These are phyloP conservation scores for Xiphophorus couchianus DNA, from an alignment of 2,113 vertebrate genomes.

Conservation along the genomic window DNA sequence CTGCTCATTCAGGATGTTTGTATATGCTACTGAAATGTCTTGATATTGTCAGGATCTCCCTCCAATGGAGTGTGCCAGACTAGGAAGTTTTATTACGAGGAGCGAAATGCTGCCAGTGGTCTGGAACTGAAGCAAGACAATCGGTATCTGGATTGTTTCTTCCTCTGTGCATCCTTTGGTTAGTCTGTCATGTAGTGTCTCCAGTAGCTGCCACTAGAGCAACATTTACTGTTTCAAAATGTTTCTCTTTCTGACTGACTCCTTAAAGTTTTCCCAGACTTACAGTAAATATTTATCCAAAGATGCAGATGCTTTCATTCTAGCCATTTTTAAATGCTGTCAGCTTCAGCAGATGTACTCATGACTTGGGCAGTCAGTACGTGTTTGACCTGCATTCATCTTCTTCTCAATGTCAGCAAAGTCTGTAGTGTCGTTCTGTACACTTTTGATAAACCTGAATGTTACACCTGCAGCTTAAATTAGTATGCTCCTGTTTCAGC, in stretches of 20 bases:
- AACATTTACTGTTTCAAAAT: neutral
- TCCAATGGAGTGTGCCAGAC: constrained; percentile 9
- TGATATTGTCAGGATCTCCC: constrained; percentile 50
- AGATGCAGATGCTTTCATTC: constrained; percentile 2
- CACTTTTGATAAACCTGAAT: neutral
- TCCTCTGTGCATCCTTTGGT: neutral
- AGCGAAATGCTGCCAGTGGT: neutral
- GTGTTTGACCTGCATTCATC: neutral
- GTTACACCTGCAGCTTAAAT: neutral
- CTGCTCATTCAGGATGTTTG: constrained; percentile 59
- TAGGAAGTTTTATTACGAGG: constrained; percentile 1
- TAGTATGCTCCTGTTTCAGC: neutral
- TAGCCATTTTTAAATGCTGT: neutral
- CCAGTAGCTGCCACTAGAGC: neutral
- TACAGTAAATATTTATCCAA: constrained; percentile 7
- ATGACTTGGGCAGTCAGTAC: neutral
- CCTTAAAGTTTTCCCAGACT: neutral
- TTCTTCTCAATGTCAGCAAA: neutral
- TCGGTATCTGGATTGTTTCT: neutral
- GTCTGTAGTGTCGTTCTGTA: neutral
- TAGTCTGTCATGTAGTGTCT: neutral
- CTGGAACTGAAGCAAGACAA: neutral
- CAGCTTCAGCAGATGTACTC: neutral
- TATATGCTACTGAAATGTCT: constrained; percentile 60
- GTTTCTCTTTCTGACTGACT: neutral